Evolutionary conservation across 2,797 vertebrate species (phyloP), one percentile per base, ranked within the genome.

Genomic region (Epinephelus coioides): DNA sequence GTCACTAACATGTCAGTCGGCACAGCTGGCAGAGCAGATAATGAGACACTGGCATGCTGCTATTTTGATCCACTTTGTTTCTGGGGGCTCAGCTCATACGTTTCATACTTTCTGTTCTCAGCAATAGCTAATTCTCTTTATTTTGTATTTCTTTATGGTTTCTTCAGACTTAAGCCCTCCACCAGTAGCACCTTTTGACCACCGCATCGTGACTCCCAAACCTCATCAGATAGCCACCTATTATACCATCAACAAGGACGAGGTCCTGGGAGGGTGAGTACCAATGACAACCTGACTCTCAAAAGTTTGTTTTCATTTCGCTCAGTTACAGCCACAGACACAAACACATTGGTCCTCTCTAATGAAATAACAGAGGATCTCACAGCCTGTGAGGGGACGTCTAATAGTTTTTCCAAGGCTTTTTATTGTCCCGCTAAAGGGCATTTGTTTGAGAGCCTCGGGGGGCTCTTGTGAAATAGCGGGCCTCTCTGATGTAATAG

Each of bases 241-340:
- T 43, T 99, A 99, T 78, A 95, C 94, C 1, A 97, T 99, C 92
- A 96, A 96, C 84, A 92, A 94, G 78, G 94, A 96, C 0, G 97
- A 98, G 81, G 93, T 99, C 81, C 94, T 99, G 57, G 98, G 98
- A 89, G 97, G 97, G 98, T 99, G 94, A 97, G 97, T 83, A 60
- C 54, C 50, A 18, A 17, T 2, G 4, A 47, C 59, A 3, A 11
- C 11, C 14, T 4, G 4, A 5, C 40, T 44, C 56, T 27, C 21
- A 3, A 18, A 5, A 10, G 46, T 40, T 78, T 74, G 15, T 88
- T 79, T 84, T 59, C 43, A 72, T 80, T 73, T 60, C 3, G 0
- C 61, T 34, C 17, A 46, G 27, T 44, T 69, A 46, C 47, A 69
- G 53, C 23, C 43, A 40, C 43, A 69, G 30, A 72, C 21, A 43